These are phyloP conservation scores for Anguilla anguilla DNA, from an alignment of 2,797 vertebrate species.

Conservation along the genomic window DNA sequence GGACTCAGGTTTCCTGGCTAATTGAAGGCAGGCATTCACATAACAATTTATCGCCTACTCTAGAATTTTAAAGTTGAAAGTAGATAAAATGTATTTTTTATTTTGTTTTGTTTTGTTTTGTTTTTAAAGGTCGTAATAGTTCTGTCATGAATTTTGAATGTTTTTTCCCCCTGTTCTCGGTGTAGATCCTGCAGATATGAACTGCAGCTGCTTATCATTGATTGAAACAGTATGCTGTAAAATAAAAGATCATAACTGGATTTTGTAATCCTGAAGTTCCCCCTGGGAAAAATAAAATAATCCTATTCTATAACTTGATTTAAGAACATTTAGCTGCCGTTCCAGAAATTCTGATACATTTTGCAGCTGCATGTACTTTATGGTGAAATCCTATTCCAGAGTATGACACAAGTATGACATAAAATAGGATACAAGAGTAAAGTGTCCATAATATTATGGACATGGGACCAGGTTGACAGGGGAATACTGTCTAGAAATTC, in stretches of 20 bases:
- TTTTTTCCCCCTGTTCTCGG: not conserved
- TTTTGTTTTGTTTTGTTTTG: not conserved
- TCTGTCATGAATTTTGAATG: not conserved
- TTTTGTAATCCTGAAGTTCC: not conserved
- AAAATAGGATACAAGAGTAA: too few relatives aligned
- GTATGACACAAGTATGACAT: too few relatives aligned
- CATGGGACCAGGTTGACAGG: too few relatives aligned
- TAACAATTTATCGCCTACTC: not conserved
- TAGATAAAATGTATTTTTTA: not conserved
- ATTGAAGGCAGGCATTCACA: conserved; percentile 19
- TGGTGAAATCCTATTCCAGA: not conserved
- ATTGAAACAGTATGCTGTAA: not conserved
- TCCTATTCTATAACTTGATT: too few relatives aligned
- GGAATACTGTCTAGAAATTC: too few relatives aligned
- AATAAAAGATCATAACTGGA: not conserved
- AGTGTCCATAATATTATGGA: too few relatives aligned
- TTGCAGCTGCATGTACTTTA: too few relatives aligned
- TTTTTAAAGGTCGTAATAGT: not conserved
- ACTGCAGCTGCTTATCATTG: not conserved
- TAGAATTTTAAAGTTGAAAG: not conserved
- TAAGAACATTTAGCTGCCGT: not conserved
- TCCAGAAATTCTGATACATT: not conserved
- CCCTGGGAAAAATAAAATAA: too few relatives aligned
- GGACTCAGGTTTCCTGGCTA: conserved; percentile 15
- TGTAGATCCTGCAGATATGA: not conserved